Evolutionary conservation across 1,140 invertebrate species (phyloP).

Genomic region (Anthonomus grandis): DNA sequence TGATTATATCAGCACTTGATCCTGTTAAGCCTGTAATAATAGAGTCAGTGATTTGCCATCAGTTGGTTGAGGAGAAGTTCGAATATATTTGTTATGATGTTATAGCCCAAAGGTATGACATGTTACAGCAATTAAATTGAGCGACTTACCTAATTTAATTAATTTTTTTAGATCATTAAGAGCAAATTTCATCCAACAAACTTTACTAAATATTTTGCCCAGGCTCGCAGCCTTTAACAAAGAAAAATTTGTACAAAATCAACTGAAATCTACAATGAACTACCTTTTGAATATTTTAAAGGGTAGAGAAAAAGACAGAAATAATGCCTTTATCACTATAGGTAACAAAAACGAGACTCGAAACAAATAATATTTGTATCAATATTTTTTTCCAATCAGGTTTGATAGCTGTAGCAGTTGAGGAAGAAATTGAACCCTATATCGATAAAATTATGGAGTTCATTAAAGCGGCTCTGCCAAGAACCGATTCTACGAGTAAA

Average conservation of each 20-base stretch:
- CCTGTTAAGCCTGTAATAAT: slow-evolving; percentile 56
- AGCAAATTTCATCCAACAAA: slow-evolving; percentile 81
- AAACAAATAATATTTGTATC: background rate
- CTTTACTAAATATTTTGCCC: slow-evolving; percentile 85
- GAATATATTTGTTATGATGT: slow-evolving; percentile 79
- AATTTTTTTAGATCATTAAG: slow-evolving; percentile 45
- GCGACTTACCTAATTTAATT: background rate
- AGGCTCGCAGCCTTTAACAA: slow-evolving; percentile 90
- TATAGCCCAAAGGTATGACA: slow-evolving; percentile 61
- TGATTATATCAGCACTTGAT: slow-evolving; percentile 23
- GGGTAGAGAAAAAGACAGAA: slow-evolving; percentile 77
- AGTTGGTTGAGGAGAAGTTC: slow-evolving; percentile 80
- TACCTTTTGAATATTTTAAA: slow-evolving; percentile 75
- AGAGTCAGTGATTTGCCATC: slow-evolving; percentile 85
- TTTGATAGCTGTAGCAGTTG: slow-evolving; percentile 86
- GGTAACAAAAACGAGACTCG: slow-evolving; percentile 44
- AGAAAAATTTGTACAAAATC: slow-evolving; percentile 73
- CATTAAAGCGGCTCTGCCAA: slow-evolving; percentile 76
- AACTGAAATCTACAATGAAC: slow-evolving; percentile 72
- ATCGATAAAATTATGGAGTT: slow-evolving; percentile 84
- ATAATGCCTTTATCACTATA: slow-evolving; percentile 83
- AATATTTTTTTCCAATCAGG: slow-evolving; percentile 44
- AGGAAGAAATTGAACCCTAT: slow-evolving; percentile 74
- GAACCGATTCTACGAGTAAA: slow-evolving; percentile 70
- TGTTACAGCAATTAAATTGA: background rate